A percentile compares a stretch with the other conserved stretches of the same genome.
These are phyloP conservation scores for Zaprionus lineosus DNA, from an alignment of 2,888 invertebrate genomes.

Conservation along the genomic window DNA sequence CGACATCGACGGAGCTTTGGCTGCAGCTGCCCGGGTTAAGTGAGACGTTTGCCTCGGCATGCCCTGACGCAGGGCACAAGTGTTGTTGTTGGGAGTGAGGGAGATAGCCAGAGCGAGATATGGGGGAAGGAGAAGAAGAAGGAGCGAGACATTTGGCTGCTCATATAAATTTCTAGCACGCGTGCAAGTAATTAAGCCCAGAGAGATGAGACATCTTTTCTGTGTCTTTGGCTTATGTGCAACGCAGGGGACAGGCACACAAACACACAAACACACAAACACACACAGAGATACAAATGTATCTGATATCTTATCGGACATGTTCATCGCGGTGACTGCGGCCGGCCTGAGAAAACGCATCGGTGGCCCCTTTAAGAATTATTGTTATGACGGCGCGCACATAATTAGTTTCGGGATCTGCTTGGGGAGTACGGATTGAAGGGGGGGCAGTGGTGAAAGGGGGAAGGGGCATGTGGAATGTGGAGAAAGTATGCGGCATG, in stretches of 20 bases:
- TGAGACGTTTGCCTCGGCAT: slow-evolving; percentile 39
- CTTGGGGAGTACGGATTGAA: too few relatives aligned
- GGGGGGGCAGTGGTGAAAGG: not conserved
- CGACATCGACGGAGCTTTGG: slow-evolving; percentile 12
- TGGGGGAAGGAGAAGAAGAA: not conserved
- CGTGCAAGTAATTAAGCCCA: slow-evolving; percentile 76
- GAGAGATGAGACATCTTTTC: slow-evolving; percentile 70
- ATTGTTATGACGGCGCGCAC: slow-evolving; percentile 54
- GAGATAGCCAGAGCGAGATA: not conserved
- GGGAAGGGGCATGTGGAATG: not conserved
- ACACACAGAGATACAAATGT: slow-evolving; percentile 26
- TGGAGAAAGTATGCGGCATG: slow-evolving; percentile 56
- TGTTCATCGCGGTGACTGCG: slow-evolving; percentile 56
- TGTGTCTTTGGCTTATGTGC: slow-evolving; percentile 38
- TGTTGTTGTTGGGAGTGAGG: slow-evolving; percentile 33
- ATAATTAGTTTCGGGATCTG: slow-evolving; percentile 50
- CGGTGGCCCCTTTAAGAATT: slow-evolving; percentile 40
- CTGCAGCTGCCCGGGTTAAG: slow-evolving; percentile 39
- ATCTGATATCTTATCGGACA: slow-evolving; percentile 67
- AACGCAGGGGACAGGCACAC: slow-evolving; percentile 27
- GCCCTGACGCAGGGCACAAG: slow-evolving; percentile 42
- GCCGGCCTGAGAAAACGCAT: slow-evolving; percentile 27
- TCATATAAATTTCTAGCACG: slow-evolving; percentile 75
- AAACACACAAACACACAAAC: slow-evolving; percentile 2
- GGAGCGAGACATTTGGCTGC: slow-evolving; percentile 18